Base-by-base conservation (phyloP, 2,888 invertebrate species). In the Anthoptus insignis region DNA sequence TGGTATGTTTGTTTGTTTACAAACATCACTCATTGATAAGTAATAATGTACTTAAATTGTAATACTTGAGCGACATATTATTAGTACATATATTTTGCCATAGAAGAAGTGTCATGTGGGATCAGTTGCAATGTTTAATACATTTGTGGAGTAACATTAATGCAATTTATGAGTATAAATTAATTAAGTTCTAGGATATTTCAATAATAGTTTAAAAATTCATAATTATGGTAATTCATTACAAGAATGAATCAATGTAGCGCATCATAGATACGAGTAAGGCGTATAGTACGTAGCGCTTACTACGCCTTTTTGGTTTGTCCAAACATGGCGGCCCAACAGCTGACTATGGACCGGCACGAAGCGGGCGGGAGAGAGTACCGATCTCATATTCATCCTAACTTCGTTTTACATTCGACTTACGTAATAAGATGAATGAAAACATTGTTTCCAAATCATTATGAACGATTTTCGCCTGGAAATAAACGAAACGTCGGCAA, bases 311-410 rank as follows among this genome's bases (percentile, higher is more conserved):
- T 89, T 92, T 91, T 86, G 84, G 86, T 87, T 86, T 82, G 83
- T 84, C 88, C 88, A 92, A 93, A 93, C 91, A 93, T 93, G 93
- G 93, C 93, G 90, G 92, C 84, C 84, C 88, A 93, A 93, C 93
- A 93, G 93, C 93, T 93, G 93, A 93, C 93, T 93, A 89, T 78
- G 77, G 81, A 84, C 93, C 92, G 92, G 89, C 86, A 89, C 89
- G 88, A 87, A 85, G 87, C 85, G 89, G 85, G 84, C 86, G 86
- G 81, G 76, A 83, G 81, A 81, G 87, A 86, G 82, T 86, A 86
- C 83, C 83, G 84, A 76, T 29, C 77, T 76, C 76, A 74, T 73
- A 78, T 77, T 73, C 73, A 74, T 68, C 65, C 70, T 66, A 73
- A 47, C 59, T 66, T 56, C 47, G 66, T 56, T 71, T 70, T 75